These are phyloP conservation scores for Drosophila rellima DNA, from an alignment of 2,888 invertebrate species.

Conservation along the genomic window DNA sequence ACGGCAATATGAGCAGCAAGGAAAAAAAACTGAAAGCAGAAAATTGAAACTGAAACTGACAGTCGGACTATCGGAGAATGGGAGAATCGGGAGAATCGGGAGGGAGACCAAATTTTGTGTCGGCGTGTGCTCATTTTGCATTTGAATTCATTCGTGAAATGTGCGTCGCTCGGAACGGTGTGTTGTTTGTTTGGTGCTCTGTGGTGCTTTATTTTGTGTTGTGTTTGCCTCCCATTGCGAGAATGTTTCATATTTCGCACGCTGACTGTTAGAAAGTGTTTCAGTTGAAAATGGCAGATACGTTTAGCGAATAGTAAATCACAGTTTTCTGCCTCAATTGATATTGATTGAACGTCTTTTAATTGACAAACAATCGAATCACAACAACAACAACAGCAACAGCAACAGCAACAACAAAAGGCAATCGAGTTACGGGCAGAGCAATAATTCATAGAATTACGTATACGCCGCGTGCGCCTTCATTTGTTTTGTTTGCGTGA, in stretches of 20 bases:
- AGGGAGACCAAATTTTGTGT: conserved; percentile 17
- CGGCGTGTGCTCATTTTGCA: conserved; percentile 74
- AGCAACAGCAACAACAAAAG: conserved; percentile 28
- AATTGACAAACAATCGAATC: conserved; percentile 73
- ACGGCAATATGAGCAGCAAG: conserved; percentile 27
- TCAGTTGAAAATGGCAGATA: conserved; percentile 27
- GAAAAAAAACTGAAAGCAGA: conserved; percentile 10
- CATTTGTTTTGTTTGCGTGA: conserved; percentile 65
- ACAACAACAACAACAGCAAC: conserved; percentile 20
- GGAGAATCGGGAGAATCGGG: neutral
- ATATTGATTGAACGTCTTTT: conserved; percentile 69
- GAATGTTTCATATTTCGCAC: conserved; percentile 26
- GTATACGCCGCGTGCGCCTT: conserved; percentile 68
- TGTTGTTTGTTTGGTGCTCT: conserved; percentile 33
- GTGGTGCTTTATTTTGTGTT: conserved; percentile 9
- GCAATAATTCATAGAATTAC: conserved; percentile 64
- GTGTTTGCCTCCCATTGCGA: conserved; percentile 1
- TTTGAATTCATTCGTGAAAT: conserved; percentile 79
- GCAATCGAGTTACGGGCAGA: conserved; percentile 29
- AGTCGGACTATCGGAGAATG: conserved; percentile 27
- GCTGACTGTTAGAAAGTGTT: conserved; percentile 25
- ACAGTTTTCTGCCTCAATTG: conserved; percentile 52
- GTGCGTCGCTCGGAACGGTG: conserved; percentile 76
- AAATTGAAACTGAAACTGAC: conserved; percentile 51
- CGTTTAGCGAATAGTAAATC: conserved; percentile 41